phyloP scores from a whole-genome alignment of 2,797 vertebrate genomes.

The Eulemur coronatus region DNA sequence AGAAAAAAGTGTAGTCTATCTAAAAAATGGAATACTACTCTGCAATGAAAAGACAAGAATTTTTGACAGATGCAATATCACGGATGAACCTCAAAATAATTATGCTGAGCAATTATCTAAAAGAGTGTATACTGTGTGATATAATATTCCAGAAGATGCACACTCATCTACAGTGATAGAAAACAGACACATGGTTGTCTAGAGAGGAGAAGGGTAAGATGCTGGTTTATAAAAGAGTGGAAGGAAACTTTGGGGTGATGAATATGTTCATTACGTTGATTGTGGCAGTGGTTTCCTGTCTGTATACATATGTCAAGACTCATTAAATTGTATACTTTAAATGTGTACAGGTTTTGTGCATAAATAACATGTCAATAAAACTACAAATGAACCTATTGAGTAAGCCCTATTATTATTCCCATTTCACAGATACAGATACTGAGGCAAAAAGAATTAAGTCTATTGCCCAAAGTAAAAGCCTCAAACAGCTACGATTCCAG shows the following conservation, averaged over 20 bases:
- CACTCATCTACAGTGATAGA: background rate
- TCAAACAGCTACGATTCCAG: background rate
- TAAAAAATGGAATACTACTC: background rate
- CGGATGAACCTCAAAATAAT: background rate
- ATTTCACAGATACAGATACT: background rate
- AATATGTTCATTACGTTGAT: background rate
- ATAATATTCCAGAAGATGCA: background rate
- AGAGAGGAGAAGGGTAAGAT: background rate
- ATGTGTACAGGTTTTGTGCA: background rate
- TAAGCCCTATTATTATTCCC: background rate
- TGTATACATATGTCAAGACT: background rate
- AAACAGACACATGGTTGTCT: background rate
- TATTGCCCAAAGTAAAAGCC: background rate
- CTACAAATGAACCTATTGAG: background rate
- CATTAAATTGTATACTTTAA: background rate
- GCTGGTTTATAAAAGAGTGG: background rate
- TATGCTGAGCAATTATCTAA: background rate
- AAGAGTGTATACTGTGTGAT: background rate
- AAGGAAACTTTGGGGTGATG: background rate
- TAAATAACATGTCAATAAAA: background rate
- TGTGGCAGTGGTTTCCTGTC: background rate
- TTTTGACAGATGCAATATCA: background rate
- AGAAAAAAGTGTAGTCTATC: background rate
- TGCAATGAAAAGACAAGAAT: background rate
- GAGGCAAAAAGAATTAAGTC: background rate